Base-by-base conservation (phyloP, 2,113 vertebrate genomes). In the Zapornia atra region DNA sequence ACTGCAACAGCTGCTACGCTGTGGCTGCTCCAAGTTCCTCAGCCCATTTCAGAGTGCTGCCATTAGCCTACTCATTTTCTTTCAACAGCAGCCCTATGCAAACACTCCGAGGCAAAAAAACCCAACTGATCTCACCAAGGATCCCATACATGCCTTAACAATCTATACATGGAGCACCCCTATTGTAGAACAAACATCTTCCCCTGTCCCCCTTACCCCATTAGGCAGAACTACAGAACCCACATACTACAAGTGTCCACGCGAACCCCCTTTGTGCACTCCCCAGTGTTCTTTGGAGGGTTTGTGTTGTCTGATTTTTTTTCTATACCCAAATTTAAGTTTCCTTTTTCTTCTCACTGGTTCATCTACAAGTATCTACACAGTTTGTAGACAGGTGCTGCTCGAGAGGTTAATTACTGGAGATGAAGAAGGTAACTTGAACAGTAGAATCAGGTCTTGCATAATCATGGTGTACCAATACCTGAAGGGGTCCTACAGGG, bases 181-280 rank as follows among this genome's bases (percentile, higher is more conserved):
- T 38, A n/a, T 0, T 24, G 7, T 9, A 75, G 16, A 66, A 82
- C 2, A 66, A 42, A 17, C 6, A 29, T 57, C 42, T 61, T 83
- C 11, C 36, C 5, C 31, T 28, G 9, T 14, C 6, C 3, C 6
- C 16, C 10, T 0, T 0, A 2, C 5, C 2, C 10, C 0, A 24
- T n/a, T 18, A 54, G 9, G 13, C 1, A 42, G 29, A 65, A 86
- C 61, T 56, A 91, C 14, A 77, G 25, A 33, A 44, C 15, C 2
- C 16, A 6, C 19, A 79, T 22, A 68, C 9, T 40, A 66, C 31
- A 59, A 48, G 81, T 21, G 19, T 1, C 60, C 8, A 38, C 0
- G 69, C 0, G 33, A 1, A 4, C 34, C 60, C 60, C 17, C n/a
- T 26, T 12, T 82, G 8, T 42, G 34, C 34, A 48, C 1, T 64